Conservation (phyloP, 37 sponge, comb jelly and placozoan species). For the Hormiphora californensis region DNA sequence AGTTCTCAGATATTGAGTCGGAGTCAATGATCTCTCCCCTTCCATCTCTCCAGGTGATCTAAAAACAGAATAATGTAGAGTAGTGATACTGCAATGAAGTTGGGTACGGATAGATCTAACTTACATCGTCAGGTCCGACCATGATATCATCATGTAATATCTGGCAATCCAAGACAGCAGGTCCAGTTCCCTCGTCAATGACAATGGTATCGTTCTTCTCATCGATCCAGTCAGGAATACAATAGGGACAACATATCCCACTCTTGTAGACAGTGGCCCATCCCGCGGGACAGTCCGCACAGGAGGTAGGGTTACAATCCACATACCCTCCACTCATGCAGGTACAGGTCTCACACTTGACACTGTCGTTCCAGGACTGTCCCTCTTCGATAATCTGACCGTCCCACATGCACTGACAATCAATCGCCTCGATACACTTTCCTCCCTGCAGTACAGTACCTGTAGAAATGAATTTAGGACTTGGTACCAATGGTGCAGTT, state of each 20-base stretch:
- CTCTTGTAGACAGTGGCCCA: neutral
- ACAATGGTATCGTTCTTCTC: neutral
- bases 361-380: neutral
- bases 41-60: constrained; percentile 19
- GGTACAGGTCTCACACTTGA: constrained; percentile 7
- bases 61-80: neutral
- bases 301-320: neutral
- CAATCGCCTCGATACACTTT: neutral
- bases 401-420: neutral
- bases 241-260: neutral
- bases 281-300: neutral
- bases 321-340: neutral
- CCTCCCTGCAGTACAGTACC: neutral
- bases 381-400: neutral
- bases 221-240: neutral
- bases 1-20: constrained; percentile 19
- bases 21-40: constrained; percentile 4
- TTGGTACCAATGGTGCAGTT: neutral
- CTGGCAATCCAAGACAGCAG: neutral
- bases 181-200: neutral
- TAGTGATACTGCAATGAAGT: neutral
- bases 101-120: neutral
- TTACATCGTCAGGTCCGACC: neutral
- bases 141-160: neutral
- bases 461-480: neutral